A percentile compares a stretch with the other conserved stretches of the same genome.
phyloP scores from a whole-genome alignment of 2,797 vertebrate species.

The Anguilla marmorata region DNA sequence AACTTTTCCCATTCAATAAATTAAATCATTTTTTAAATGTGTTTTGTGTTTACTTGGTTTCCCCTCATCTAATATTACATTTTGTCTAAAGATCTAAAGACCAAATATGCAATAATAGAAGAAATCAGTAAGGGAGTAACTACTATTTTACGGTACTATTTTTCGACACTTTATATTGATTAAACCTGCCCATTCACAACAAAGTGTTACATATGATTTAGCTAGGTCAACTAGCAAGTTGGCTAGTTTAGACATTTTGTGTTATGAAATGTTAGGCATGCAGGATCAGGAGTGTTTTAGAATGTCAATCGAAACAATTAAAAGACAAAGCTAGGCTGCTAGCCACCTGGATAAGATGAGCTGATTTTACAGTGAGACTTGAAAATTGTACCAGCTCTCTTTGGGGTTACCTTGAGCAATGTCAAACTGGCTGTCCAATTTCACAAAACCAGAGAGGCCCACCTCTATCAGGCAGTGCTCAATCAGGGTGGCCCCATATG shows the following conservation, averaged over 20 bases:
- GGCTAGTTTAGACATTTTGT: background rate
- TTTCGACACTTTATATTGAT: too few relatives aligned
- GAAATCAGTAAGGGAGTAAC: too few relatives aligned
- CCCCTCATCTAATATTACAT: too few relatives aligned
- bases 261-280: background rate
- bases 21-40: too few relatives aligned
- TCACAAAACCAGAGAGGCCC: slow-evolving; percentile 78
- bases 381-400: background rate
- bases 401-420: slow-evolving; percentile 63
- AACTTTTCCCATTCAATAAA: too few relatives aligned
- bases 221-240: background rate
- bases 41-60: too few relatives aligned
- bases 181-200: too few relatives aligned
- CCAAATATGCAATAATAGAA: too few relatives aligned
- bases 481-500: slow-evolving; percentile 89
- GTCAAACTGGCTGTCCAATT: slow-evolving; percentile 76
- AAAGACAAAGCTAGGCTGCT: background rate
- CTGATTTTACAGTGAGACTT: background rate
- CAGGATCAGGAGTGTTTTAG: too few relatives aligned
- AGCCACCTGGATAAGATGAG: background rate
- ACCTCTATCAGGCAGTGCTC: slow-evolving; percentile 90
- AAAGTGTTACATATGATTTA: too few relatives aligned
- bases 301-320: background rate
- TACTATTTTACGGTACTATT: too few relatives aligned
- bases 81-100: too few relatives aligned